These are phyloP conservation scores for Scaptomyza hsui DNA, from an alignment of 1,140 invertebrate species.

Conservation along the genomic window DNA sequence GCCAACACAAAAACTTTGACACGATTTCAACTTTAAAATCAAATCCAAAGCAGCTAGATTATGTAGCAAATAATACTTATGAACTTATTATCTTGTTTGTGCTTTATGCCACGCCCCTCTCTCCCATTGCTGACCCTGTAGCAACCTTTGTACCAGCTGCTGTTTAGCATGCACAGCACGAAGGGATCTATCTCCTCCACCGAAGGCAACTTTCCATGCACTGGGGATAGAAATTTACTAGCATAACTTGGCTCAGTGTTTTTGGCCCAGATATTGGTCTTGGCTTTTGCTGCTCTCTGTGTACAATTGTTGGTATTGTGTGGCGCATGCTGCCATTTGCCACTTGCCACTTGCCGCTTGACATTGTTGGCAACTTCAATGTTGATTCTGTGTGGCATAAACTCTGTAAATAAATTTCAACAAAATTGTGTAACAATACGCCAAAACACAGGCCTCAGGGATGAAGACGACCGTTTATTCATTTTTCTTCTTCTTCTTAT, in stretches of 20 bases:
- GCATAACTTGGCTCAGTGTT: conserved; percentile 73
- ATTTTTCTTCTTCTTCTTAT: background rate
- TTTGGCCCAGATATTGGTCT: conserved; percentile 69
- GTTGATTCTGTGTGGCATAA: conserved; percentile 79
- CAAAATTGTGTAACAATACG: conserved; percentile 81
- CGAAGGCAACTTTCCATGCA: conserved; percentile 47
- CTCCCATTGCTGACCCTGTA: conserved; percentile 8
- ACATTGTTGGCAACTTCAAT: conserved; percentile 72
- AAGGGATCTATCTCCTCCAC: background rate
- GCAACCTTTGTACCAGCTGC: conserved; percentile 31
- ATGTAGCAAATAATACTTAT: conserved; percentile 80
- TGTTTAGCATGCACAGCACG: conserved; percentile 71
- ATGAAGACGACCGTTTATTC: conserved; percentile 57
- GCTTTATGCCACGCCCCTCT: conserved; percentile 45
- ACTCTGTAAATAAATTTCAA: conserved; percentile 82
- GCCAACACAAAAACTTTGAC: conserved; percentile 61
- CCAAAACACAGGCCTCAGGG: conserved; percentile 72
- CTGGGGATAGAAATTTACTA: conserved; percentile 77
- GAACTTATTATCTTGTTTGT: conserved; percentile 83
- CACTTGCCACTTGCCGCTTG: background rate
- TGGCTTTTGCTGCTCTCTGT: conserved; percentile 41
- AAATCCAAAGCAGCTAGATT: conserved; percentile 61
- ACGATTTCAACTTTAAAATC: conserved; percentile 72
- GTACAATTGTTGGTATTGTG: conserved; percentile 12
- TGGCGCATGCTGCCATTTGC: conserved; percentile 15